Percentiles rank a stretch among this genome's conserved stretches.
These are phyloP conservation scores for Ranitomeya imitator DNA, from an alignment of 2,113 vertebrate genomes.

Conservation along the genomic window DNA sequence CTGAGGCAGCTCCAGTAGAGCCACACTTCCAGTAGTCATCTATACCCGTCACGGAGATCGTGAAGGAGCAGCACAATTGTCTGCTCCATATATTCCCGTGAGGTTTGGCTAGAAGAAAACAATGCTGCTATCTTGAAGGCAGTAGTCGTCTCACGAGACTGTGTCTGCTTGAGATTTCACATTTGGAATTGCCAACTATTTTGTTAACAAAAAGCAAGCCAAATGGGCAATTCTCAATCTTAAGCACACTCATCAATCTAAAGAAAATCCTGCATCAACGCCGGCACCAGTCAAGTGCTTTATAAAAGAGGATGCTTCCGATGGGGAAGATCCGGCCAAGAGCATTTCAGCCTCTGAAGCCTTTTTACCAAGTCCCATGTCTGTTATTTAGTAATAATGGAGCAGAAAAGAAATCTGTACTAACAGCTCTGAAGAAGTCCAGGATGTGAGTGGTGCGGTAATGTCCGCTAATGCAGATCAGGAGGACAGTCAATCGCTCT, in stretches of 20 bases:
- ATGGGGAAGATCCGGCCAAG: background rate
- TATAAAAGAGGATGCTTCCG: slow-evolving; percentile 15
- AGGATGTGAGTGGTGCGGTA: background rate
- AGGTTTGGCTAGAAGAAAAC: background rate
- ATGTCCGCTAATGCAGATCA: background rate
- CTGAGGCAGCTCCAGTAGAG: background rate
- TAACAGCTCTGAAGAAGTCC: background rate
- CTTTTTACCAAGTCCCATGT: background rate
- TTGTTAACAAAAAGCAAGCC: slow-evolving; percentile 23
- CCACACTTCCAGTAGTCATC: background rate
- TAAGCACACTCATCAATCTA: background rate
- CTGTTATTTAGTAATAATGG: background rate
- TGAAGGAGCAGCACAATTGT: background rate
- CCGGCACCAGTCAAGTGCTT: background rate
- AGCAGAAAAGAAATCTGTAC: background rate
- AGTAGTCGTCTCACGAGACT: background rate
- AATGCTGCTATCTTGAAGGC: background rate
- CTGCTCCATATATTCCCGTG: background rate
- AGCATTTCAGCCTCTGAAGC: background rate
- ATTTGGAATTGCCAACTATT: background rate
- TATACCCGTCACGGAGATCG: no score
- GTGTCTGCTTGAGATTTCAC: background rate
- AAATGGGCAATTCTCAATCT: background rate
- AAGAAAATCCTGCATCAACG: background rate
- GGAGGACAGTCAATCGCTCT: background rate